Evolutionary conservation across 2,888 invertebrate species (phyloP).

Genomic region (Plebejus anna): DNA sequence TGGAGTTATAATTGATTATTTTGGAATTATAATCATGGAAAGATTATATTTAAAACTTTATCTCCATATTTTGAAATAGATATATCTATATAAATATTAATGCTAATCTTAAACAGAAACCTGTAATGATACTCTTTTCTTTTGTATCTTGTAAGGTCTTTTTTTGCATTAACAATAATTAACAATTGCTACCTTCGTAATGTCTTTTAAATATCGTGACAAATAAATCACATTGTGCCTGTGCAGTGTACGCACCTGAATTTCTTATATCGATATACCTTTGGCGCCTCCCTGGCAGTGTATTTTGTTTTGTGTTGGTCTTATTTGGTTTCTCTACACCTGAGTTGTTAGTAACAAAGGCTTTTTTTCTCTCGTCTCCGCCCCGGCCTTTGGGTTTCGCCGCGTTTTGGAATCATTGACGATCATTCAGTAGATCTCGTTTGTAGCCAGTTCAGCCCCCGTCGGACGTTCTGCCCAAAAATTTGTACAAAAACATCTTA

Average conservation of each 20-base stretch:
- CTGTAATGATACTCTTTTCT: background rate
- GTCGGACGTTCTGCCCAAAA: constrained; percentile 1
- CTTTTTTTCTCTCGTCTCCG: constrained; percentile 66
- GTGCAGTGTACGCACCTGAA: constrained; percentile 8
- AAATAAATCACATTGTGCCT: background rate
- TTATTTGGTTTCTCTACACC: constrained; percentile 70
- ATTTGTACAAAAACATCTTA: constrained; percentile 1
- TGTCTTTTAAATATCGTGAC: constrained; percentile 6
- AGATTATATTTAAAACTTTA: too few relatives aligned
- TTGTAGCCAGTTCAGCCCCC: constrained; percentile 1
- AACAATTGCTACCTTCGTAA: background rate
- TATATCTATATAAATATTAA: too few relatives aligned
- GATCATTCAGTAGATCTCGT: constrained; percentile 57
- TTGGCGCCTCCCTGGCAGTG: constrained; percentile 53
- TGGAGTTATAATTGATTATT: too few relatives aligned
- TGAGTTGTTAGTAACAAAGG: constrained; percentile 77
- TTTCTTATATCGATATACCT: constrained; percentile 54
- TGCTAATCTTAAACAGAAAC: background rate
- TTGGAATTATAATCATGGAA: too few relatives aligned
- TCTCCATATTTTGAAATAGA: too few relatives aligned
- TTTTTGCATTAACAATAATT: background rate
- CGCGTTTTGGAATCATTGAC: constrained; percentile 63
- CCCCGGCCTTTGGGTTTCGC: constrained; percentile 64
- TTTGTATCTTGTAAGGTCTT: background rate
- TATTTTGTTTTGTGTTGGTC: constrained; percentile 54